Evolutionary conservation across 2,113 vertebrate species (phyloP).

Genomic region (Urocynchramus pylzowi): DNA sequence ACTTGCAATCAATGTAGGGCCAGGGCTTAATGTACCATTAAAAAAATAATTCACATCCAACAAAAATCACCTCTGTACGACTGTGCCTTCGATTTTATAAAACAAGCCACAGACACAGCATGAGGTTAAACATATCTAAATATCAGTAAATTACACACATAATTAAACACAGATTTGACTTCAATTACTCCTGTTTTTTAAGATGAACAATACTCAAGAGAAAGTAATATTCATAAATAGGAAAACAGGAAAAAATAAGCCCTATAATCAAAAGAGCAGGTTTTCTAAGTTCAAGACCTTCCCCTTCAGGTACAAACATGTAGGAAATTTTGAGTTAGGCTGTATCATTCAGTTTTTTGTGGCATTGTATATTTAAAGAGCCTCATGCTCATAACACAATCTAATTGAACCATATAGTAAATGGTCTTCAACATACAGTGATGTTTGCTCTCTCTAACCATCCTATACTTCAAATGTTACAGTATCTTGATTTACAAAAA

Average conservation of each 20-base stretch:
- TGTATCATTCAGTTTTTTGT: neutral
- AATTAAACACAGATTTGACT: conserved; percentile 59
- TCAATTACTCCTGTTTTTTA: conserved; percentile 38
- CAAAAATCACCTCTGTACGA: conserved; percentile 55
- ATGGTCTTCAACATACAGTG: neutral
- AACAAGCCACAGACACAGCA: conserved; percentile 40
- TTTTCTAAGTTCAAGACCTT: neutral
- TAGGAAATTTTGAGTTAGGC: neutral
- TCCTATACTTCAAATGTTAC: neutral
- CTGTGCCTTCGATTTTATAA: conserved; percentile 15
- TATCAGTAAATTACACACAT: conserved; percentile 61
- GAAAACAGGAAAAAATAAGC: neutral
- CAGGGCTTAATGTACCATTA: conserved; percentile 14
- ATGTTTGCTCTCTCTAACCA: neutral
- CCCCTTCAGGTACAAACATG: neutral
- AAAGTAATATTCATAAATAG: neutral
- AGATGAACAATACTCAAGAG: neutral
- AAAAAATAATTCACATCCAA: conserved; percentile 12
- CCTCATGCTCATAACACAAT: neutral
- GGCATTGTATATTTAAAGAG: neutral
- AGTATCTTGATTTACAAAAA: neutral
- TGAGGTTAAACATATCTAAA: conserved; percentile 56
- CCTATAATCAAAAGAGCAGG: neutral
- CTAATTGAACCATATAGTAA: neutral
- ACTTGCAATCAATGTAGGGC: neutral